A percentile compares a stretch with the other conserved stretches of the same genome.
phyloP scores from a whole-genome alignment of 2,888 invertebrate species.

The Gandaritis pyraliata region DNA sequence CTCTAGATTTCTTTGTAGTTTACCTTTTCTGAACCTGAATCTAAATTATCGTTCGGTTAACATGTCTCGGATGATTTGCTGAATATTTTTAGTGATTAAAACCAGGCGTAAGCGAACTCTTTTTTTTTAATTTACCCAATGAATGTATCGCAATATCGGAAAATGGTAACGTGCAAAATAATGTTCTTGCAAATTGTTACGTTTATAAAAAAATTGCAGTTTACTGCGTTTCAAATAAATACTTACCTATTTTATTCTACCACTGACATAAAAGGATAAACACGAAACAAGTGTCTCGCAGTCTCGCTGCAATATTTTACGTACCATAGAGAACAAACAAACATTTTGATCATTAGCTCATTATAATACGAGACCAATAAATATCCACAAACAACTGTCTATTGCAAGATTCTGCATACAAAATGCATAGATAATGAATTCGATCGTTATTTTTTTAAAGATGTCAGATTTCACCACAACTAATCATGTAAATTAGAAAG shows the following conservation, averaged over 20 bases:
- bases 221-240: too few relatives aligned
- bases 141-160: too few relatives aligned
- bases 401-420: not conserved
- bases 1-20: slow-evolving; percentile 14
- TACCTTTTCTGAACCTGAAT: not conserved
- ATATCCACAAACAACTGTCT: too few relatives aligned
- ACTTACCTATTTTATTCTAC: too few relatives aligned
- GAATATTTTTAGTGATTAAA: not conserved
- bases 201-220: too few relatives aligned
- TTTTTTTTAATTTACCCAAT: too few relatives aligned
- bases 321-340: not conserved
- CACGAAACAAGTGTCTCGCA: too few relatives aligned
- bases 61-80: not conserved
- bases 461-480: slow-evolving; percentile 19
- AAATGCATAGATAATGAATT: slow-evolving; percentile 5
- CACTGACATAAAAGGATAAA: too few relatives aligned
- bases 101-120: not conserved
- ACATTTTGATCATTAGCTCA: slow-evolving; percentile 1
- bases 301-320: too few relatives aligned
- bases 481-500: slow-evolving; percentile 19
- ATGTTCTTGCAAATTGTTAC: too few relatives aligned
- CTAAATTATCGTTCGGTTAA: too few relatives aligned
- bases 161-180: not conserved
- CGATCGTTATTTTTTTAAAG: not conserved
- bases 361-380: slow-evolving; percentile 10